phyloP scores from a whole-genome alignment of 2,888 invertebrate genomes.

The Drosophila barbarae region DNA sequence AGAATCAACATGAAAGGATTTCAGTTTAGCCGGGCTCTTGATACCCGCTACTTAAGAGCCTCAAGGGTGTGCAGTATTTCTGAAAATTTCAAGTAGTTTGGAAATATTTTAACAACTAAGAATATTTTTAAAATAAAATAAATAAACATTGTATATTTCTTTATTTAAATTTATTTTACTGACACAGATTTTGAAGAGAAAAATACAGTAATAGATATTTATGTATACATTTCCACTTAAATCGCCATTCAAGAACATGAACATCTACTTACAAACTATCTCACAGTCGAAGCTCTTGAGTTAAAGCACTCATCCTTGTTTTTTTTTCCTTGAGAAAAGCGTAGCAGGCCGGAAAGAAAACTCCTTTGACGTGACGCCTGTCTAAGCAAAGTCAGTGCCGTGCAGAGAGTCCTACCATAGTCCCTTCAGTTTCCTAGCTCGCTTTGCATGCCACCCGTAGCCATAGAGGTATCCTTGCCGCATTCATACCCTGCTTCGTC shows the following conservation, averaged over 20 bases:
- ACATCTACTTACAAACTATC: not conserved
- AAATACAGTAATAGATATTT: not conserved
- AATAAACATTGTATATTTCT: too few relatives aligned
- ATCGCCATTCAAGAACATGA: accelerated
- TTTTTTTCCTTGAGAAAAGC: constrained; percentile 7
- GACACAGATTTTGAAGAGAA: not conserved
- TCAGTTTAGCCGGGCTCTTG: constrained; percentile 10
- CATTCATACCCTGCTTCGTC: constrained; percentile 4
- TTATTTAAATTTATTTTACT: too few relatives aligned
- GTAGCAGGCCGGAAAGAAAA: constrained; percentile 32
- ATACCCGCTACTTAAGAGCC: constrained; percentile 3
- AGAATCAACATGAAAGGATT: constrained; percentile 43
- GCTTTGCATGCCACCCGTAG: constrained; percentile 15
- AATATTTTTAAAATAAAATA: not conserved
- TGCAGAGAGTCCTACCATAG: constrained; percentile 13
- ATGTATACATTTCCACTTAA: not conserved
- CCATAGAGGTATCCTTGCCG: constrained; percentile 10
- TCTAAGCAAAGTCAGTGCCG: constrained; percentile 45
- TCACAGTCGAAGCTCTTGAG: not conserved
- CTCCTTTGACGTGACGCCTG: constrained; percentile 41
- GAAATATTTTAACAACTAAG: not conserved
- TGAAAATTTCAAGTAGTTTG: too few relatives aligned
- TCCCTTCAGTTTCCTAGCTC: constrained; percentile 14
- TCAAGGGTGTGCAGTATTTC: not conserved
- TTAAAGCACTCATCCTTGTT: not conserved